phyloP scores from a whole-genome alignment of 2,888 invertebrate species.

The Archips xylosteana region DNA sequence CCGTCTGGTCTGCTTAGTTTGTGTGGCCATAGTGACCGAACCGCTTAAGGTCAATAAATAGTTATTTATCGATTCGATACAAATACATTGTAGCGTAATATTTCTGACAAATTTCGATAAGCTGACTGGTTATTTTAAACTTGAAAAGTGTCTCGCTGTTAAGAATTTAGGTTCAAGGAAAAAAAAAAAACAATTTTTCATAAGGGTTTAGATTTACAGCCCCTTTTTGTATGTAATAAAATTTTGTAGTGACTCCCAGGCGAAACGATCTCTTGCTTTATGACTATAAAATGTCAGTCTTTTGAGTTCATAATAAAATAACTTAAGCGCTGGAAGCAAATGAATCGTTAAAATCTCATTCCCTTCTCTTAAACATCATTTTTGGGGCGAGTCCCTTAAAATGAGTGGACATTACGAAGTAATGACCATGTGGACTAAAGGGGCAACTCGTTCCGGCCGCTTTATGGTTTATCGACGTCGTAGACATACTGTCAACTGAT shows the following conservation, averaged over 20 bases:
- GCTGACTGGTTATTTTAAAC: not conserved
- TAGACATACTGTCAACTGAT: conserved; percentile 42
- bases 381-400: conserved; percentile 55
- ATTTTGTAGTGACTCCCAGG: conserved; percentile 19
- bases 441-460: conserved; percentile 45
- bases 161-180: not conserved
- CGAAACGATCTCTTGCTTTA: conserved; percentile 45
- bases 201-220: not conserved
- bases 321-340: conserved; percentile 50
- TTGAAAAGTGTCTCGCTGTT: not conserved
- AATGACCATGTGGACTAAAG: conserved; percentile 52
- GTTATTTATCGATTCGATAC: not conserved
- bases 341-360: conserved; percentile 66
- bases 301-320: conserved; percentile 39
- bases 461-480: conserved; percentile 44
- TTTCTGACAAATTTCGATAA: not conserved
- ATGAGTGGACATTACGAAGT: conserved; percentile 56
- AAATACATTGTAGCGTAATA: not conserved
- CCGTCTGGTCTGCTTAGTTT: not conserved
- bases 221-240: conserved; percentile 3
- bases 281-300: conserved; percentile 47
- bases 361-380: conserved; percentile 56
- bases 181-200: not conserved
- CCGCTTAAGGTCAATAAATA: not conserved
- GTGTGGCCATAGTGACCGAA: not conserved